Base-by-base conservation (phyloP, 2,797 vertebrate genomes). In the Spea hammondii region DNA sequence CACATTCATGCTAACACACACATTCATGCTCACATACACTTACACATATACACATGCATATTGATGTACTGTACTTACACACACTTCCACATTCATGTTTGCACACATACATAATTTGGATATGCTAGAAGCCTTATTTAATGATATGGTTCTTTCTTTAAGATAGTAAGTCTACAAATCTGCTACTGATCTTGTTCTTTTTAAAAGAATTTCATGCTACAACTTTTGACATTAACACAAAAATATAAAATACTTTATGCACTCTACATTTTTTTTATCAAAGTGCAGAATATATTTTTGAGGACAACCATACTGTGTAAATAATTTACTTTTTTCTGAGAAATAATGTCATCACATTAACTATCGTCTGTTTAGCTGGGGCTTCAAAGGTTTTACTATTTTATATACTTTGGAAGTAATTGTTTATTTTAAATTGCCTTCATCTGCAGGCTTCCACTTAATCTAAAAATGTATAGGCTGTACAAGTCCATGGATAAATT, bases 401-500 rank as follows among this genome's bases (percentile, higher is more conserved):
- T 77, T 79, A 0, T 82, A 17, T 54, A 75, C 70, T 76, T 83
- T 75, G 70, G 82, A 71, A 70, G 75, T 74, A 84, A 86, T 84
- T 79, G 83, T 81, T 80, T 65, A 81, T 86, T 86, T 88, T 86
- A 83, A 86, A 88, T 87, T 85, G 69, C 85, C 89, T 85, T 79
- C 85, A 83, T 85, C 50, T 75, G 83, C 85, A 80, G 84, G 73
- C 83, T 86, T 83, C 76, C 84, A 83, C 85, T 86, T 85, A 81
- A 79, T 72, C 68, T 78, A 82, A 86, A 69, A 89, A 88, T 85
- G 83, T 57, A 74, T 1, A 6, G 85, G 89, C 88, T 89, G 88
- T 84, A 86, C 87, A 84, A 86, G 88, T 87, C 86, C 88, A 88
- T 83, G 83, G 86, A 85, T 84, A 88, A 89, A 91, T 91, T 91